Percentiles rank a stretch among this genome's conserved stretches.
phyloP scores from a whole-genome alignment of 2,113 vertebrate genomes.

The Atherinomorus stipes region DNA sequence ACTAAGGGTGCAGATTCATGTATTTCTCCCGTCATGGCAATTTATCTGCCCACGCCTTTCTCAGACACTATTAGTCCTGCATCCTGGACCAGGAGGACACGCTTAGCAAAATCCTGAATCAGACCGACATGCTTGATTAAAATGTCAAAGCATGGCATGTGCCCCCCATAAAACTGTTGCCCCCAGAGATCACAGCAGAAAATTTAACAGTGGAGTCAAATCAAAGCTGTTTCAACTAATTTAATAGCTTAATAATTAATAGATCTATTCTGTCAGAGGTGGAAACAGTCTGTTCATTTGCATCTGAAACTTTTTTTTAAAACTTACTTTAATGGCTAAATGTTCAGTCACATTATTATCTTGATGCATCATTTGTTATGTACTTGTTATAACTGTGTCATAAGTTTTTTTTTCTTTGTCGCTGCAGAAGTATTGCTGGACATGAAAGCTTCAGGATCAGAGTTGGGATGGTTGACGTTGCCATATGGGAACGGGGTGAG shows the following conservation, averaged over 20 bases:
- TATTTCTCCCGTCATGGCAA: conserved; percentile 57
- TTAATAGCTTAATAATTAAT: background rate
- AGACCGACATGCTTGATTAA: conserved; percentile 74
- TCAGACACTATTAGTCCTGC: conserved; percentile 62
- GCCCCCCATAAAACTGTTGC: conserved; percentile 63
- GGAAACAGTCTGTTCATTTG: background rate
- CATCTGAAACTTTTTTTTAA: background rate
- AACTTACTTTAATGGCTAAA: background rate
- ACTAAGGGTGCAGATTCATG: conserved; percentile 41
- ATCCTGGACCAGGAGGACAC: conserved; percentile 64
- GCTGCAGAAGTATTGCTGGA: conserved; percentile 91
- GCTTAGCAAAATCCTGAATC: conserved; percentile 70
- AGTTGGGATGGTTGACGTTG: conserved; percentile 93
- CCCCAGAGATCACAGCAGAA: conserved; percentile 38
- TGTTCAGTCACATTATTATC: background rate
- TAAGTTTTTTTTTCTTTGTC: conserved; percentile 32
- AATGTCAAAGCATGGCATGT: conserved; percentile 73
- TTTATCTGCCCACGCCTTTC: conserved; percentile 70
- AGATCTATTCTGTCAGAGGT: background rate
- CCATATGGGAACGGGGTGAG: conserved; percentile 93
- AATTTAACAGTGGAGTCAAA: conserved; percentile 28
- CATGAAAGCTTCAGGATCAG: conserved; percentile 90
- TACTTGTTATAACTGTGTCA: background rate
- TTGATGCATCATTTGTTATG: background rate
- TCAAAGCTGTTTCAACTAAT: background rate